Evolutionary conservation across 1,140 invertebrate species (phyloP).

Genomic region (Bombus difficillimus): DNA sequence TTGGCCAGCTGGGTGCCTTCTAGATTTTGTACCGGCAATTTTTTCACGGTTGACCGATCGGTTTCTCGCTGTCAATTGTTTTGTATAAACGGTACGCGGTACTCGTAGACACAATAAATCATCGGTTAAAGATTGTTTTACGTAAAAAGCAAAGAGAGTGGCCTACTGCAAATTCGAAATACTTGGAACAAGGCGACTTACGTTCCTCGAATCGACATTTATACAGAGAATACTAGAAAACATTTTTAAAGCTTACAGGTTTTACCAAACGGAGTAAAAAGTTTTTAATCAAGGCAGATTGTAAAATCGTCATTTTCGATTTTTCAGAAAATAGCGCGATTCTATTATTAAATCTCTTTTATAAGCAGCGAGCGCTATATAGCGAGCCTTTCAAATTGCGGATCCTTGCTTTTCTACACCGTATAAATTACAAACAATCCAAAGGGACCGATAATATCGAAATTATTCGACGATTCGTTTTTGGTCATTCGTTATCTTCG

Average conservation of each 20-base stretch:
- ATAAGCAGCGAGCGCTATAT: too few relatives aligned
- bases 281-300: background rate
- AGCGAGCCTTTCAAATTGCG: too few relatives aligned
- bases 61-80: constrained; percentile 55
- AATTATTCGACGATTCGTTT: background rate
- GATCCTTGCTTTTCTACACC: too few relatives aligned
- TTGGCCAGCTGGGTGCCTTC: constrained; percentile 15
- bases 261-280: background rate
- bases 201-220: background rate
- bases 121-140: constrained; percentile 40
- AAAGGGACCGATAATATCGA: background rate
- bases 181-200: background rate
- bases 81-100: constrained; percentile 44
- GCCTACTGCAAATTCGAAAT: background rate
- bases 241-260: background rate
- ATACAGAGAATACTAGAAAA: background rate
- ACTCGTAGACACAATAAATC: constrained; percentile 50
- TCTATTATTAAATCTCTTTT: too few relatives aligned
- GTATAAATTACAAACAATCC: background rate
- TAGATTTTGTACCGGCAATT: constrained; percentile 17
- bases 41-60: constrained; percentile 56
- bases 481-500: background rate
- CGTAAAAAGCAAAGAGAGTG: background rate
- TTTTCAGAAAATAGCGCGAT: too few relatives aligned
- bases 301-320: background rate